Percentiles rank a stretch among this genome's conserved stretches.
These are phyloP conservation scores for Chelonoidis abingdonii DNA, from an alignment of 2,113 vertebrate genomes.

Conservation along the genomic window DNA sequence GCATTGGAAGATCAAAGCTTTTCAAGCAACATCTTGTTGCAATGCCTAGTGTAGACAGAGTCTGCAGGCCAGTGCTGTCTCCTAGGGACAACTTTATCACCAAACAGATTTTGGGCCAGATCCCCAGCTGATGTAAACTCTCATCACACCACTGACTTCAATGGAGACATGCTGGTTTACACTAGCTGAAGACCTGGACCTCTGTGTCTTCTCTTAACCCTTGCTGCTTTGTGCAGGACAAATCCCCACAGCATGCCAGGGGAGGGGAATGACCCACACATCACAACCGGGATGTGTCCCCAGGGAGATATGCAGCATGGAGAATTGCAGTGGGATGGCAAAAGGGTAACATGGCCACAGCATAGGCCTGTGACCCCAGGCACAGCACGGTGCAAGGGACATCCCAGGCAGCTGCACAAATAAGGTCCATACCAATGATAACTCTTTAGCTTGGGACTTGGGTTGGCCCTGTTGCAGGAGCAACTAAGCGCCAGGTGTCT, in stretches of 20 bases:
- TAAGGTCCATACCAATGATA: no score
- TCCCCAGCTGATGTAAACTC: background rate
- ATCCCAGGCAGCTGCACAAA: no score
- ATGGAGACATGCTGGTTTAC: background rate
- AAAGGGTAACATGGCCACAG: no score
- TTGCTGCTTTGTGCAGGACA: background rate
- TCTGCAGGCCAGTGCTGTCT: background rate
- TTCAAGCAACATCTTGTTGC: background rate
- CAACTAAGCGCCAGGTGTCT: background rate
- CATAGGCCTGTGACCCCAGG: no score
- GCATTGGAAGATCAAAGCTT: background rate
- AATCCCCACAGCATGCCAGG: background rate
- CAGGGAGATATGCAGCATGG: background rate
- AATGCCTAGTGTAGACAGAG: background rate
- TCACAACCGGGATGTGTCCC: background rate
- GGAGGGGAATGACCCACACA: background rate
- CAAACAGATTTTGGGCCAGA: background rate
- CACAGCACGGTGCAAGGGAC: no score
- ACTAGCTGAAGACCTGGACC: background rate
- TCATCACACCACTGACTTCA: background rate
- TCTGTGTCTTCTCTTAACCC: background rate
- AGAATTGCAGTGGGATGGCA: background rate
- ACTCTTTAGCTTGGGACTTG: no score
- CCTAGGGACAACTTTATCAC: background rate
- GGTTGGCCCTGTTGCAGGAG: no score